A percentile compares a stretch with the other conserved stretches of the same genome.
phyloP scores from a whole-genome alignment of 2,797 vertebrate species.

The Margarornis squamiger region DNA sequence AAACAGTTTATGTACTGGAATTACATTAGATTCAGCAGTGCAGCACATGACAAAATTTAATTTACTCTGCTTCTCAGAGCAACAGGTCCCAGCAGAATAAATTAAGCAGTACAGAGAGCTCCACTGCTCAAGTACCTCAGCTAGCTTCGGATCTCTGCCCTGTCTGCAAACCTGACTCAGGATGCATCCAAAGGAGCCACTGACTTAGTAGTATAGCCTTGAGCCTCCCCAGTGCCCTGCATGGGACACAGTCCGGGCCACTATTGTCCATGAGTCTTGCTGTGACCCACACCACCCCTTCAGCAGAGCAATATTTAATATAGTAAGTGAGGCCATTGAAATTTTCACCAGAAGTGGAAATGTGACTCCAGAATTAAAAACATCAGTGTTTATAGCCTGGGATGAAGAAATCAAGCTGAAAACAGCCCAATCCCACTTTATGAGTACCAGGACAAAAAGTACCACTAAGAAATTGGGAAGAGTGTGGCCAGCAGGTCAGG shows the following conservation, averaged over 20 bases:
- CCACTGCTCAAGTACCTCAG: background rate
- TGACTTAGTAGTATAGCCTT: background rate
- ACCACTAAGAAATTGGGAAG: background rate
- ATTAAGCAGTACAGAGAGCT: background rate
- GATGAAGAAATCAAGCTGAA: background rate
- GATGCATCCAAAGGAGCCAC: accelerated
- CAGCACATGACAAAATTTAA: background rate
- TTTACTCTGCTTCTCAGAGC: background rate
- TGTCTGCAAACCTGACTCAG: background rate
- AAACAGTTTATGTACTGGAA: background rate
- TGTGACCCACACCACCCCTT: accelerated
- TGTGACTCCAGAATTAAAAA: background rate
- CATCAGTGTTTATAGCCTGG: background rate
- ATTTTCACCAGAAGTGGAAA: background rate
- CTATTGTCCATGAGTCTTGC: accelerated
- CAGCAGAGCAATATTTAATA: background rate
- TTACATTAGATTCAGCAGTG: background rate
- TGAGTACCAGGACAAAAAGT: accelerated
- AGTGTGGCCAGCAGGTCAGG: background rate
- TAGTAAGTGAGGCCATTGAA: accelerated
- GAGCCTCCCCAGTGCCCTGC: accelerated
- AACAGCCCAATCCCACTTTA: no score
- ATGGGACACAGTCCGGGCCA: no score
- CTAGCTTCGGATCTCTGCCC: background rate
- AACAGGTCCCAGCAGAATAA: background rate